Evolutionary conservation across 2,888 invertebrate genomes (phyloP), one percentile per base, ranked within the genome.

Genomic region (Cryptus viduatorius): DNA sequence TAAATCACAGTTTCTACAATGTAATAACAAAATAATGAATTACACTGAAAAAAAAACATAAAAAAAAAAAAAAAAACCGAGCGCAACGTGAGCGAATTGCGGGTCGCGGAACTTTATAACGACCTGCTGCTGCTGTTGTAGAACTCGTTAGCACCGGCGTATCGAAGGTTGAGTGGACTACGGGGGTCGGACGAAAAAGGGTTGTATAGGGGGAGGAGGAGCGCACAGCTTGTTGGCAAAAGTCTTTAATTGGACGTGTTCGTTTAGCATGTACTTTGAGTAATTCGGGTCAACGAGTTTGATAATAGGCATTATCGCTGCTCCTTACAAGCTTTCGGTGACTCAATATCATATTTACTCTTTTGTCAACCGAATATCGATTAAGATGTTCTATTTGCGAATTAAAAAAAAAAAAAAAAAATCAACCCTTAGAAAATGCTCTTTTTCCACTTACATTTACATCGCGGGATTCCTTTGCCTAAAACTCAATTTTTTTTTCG

Each of bases 191-290:
- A 16, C 16, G 42, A 61, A 72, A 68, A 82, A 79, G 79, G 78
- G 73, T 75, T 75, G 53, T 31, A 69, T 46, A 46, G 68, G 67
- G 37, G 48, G 37, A 37, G 37, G 56, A 16, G 56, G 19, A n/a
- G 56, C 56, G 56, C 24, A 16, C 37, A 29, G 67, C 79, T 77
- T 80, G 83, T 84, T 84, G 67, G 83, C 68, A 71, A 80, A 77
- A 80, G 71, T 84, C 80, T 84, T 84, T 80, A 84, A 84, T 80
- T 84, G 80, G 77, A 83, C 76, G 79, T 83, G 77, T 84, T 80
- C 79, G 67, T 80, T 84, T 72, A 80, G 72, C 83, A 77, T 44
- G 77, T 84, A 65, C 79, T 76, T 72, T 44, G 69, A 72, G 59
- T 84, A 77, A 84, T 84, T 84, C 77, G 72, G 83, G 83, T 84